A percentile compares a stretch with the other conserved stretches of the same genome.
phyloP scores from a whole-genome alignment of 2,797 vertebrate species.

The Columba guinea region DNA sequence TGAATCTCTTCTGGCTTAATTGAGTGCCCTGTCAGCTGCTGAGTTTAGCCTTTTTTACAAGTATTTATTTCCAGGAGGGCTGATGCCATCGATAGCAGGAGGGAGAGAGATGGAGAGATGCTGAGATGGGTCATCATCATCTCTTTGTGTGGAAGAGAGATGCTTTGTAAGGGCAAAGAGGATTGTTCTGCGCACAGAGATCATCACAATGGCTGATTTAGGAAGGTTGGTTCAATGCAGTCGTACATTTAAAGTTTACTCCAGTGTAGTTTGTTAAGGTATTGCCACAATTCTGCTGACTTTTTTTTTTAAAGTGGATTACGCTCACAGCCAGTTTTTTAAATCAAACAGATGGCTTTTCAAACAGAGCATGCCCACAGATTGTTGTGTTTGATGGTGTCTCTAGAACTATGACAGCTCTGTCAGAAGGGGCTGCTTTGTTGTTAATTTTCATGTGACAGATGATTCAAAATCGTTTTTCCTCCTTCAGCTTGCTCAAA shows the following conservation, averaged over 20 bases:
- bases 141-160: background rate
- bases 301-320: slow-evolving; percentile 68
- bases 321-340: slow-evolving; percentile 59
- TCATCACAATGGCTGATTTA: background rate
- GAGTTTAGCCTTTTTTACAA: background rate
- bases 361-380: slow-evolving; percentile 44
- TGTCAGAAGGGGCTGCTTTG: slow-evolving; percentile 56
- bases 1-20: background rate
- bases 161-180: slow-evolving; percentile 14
- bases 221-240: slow-evolving; percentile 22
- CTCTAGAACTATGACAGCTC: slow-evolving; percentile 53
- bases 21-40: background rate
- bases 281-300: slow-evolving; percentile 71
- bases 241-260: slow-evolving; percentile 40
- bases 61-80: slow-evolving; percentile 10
- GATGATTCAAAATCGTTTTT: slow-evolving; percentile 57
- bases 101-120: background rate
- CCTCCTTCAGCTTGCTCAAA: slow-evolving; percentile 50
- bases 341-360: slow-evolving; percentile 74
- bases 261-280: slow-evolving; percentile 58
- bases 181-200: background rate
- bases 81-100: background rate
- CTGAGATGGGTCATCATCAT: background rate
- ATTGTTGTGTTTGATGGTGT: background rate
- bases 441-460: slow-evolving; percentile 56